Evolutionary conservation across 2,888 invertebrate genomes (phyloP), one percentile per base, ranked within the genome.

Genomic region (Homarus gammarus): DNA sequence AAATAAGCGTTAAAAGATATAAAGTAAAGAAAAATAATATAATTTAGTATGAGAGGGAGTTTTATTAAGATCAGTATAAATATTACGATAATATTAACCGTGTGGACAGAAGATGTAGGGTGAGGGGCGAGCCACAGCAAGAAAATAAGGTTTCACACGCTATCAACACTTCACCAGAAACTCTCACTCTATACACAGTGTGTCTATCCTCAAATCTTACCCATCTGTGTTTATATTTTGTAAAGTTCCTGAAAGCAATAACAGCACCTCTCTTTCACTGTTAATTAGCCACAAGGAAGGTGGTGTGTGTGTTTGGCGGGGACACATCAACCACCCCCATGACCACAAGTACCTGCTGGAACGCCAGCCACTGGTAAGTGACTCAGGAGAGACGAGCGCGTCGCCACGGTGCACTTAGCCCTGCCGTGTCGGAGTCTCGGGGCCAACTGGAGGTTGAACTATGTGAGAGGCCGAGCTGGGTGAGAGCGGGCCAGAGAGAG

Each of bases 381-480:
- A 64, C 64, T 64, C 27, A 64, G 68, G 68, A 61, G 56, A 61
- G 73, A 40, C n/a, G 68, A 70, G 70, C 64, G 27, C 27, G 49
- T 70, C 31, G 68, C 33, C 72, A 75, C 84, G 56, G 51, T 73
- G 56, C 83, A 83, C 83, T 75, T 36, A 64, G 68, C 68, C 85
- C 85, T 78, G n/a, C 78, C 85, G 64, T 78, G 75, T 68, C 85
- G 77, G 38, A 49, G 68, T 85, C 75, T 85, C 85, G 77, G 68
- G 78, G 78, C 85, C 85, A 85, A 85, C 85, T 85, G 85, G 77
- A 85, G 85, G 78, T 78, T 78, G 77, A 85, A 85, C 85, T 85
- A 78, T 85, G 85, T 85, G 85, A 85, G 85, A 78, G 78, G 78
- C 85, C 33, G 78, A 85, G 68, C 75, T 77, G 78, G 85, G 85